Evolutionary conservation across 2,888 invertebrate genomes (phyloP).

Genomic region (Volucella bombylans): DNA sequence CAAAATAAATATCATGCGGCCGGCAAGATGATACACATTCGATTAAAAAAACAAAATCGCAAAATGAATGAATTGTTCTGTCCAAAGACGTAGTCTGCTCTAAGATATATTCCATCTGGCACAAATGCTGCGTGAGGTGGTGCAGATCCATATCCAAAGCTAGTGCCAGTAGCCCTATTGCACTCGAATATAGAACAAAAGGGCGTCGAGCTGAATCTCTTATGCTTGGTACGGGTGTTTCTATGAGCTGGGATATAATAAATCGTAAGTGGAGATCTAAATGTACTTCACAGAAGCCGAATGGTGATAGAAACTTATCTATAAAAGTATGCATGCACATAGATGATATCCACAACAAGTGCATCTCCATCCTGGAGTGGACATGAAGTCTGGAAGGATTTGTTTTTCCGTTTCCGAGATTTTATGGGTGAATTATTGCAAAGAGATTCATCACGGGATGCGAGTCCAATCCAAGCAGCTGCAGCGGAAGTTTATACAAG

Average conservation of each 20-base stretch:
- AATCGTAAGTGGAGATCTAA: constrained; percentile 46
- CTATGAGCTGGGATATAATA: constrained; percentile 5
- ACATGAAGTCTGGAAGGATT: constrained; percentile 43
- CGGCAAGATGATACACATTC: constrained; percentile 72
- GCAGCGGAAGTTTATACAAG: constrained; percentile 35
- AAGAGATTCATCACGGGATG: constrained; percentile 3
- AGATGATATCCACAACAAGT: background rate
- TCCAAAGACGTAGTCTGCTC: constrained; percentile 45
- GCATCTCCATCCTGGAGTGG: constrained; percentile 9
- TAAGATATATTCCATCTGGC: constrained; percentile 64
- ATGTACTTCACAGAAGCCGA: constrained; percentile 42
- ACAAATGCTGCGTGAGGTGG: constrained; percentile 15
- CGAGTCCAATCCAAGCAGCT: constrained; percentile 7
- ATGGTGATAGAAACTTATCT: background rate
- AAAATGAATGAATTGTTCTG: constrained; percentile 68
- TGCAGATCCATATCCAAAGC: constrained; percentile 1
- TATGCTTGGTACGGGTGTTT: background rate
- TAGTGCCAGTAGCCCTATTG: constrained; percentile 46
- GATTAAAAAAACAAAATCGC: constrained; percentile 64
- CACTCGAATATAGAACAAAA: constrained; percentile 62
- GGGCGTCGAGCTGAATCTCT: constrained; percentile 38
- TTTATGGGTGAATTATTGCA: constrained; percentile 21
- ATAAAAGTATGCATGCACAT: background rate
- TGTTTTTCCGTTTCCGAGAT: constrained; percentile 13
- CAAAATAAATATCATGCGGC: constrained; percentile 68